Percentiles rank a stretch among this genome's conserved stretches.
These are phyloP conservation scores for Rhopalosiphum padi DNA, from an alignment of 1,140 invertebrate genomes.

Conservation along the genomic window DNA sequence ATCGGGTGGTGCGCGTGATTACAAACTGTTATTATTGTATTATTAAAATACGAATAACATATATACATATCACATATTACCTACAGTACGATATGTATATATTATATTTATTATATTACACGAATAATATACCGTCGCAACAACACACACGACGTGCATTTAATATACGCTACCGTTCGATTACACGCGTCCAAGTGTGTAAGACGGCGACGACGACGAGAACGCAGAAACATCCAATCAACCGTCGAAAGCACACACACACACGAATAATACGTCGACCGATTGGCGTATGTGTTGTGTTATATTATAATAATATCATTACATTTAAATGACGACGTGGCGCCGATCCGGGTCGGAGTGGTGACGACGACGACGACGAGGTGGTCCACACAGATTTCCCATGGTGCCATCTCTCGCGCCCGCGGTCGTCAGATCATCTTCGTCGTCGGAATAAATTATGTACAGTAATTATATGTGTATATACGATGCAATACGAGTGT, in stretches of 20 bases:
- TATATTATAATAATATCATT: background rate
- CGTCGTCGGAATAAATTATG: slow-evolving; percentile 17
- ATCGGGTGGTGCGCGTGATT: background rate
- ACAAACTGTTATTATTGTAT: background rate
- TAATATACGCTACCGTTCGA: background rate
- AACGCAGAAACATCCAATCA: background rate
- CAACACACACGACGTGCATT: background rate
- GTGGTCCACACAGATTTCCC: slow-evolving; percentile 24
- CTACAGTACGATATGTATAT: background rate
- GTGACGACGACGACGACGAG: background rate
- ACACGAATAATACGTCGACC: no score
- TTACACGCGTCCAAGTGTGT: background rate
- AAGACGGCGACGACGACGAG: background rate
- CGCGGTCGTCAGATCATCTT: background rate
- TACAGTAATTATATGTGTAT: background rate
- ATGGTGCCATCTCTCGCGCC: background rate
- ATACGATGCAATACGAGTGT: background rate
- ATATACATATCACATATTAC: no score
- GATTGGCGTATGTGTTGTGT: background rate
- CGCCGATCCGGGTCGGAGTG: background rate
- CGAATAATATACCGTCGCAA: no score
- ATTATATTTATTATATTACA: no score
- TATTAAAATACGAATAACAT: no score
- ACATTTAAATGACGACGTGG: background rate
- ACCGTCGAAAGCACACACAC: background rate